Evolutionary conservation across 2,113 vertebrate species (phyloP), one percentile per base, ranked within the genome.

Genomic region (Zosterops borbonicus): DNA sequence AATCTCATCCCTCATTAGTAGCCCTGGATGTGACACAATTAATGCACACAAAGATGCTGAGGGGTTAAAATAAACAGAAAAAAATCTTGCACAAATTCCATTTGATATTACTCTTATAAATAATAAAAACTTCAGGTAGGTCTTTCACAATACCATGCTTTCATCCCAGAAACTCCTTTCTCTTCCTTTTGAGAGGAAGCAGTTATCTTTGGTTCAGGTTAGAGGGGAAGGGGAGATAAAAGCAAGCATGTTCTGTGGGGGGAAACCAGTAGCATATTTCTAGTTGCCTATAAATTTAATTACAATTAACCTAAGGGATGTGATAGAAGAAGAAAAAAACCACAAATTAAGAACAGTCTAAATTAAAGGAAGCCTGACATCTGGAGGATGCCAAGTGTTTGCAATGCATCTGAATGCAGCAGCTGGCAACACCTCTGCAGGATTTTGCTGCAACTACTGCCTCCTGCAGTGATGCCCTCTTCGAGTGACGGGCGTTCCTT

Each of bases 401-500:
- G 67, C 9, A 68, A 37, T 1, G 0, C 19, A 9, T 52, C 4
- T 19, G 33, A 59, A 55, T 2, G 21, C 53, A 49, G 71, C 2
- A 1, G 56, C 20, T 15, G 10, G 23, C 3, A 5, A 21, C 63
- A 49, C 18, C 77, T 41, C 52, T 28, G 37, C 23, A 1, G 9
- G 59, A 49, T 29, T 64, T 27, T 27, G 41, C 74, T 28, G 31
- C 49, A 60, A 15, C 24, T 8, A 24, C 2, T 60, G 68, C 39
- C 39, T 50, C 58, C 73, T 18, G 49, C 68, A 77, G 81, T 1
- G 10, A 63, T 14, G 0, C 59, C 44, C 39, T 33, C 47, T 55
- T 42, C 0, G 1, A 49, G 71, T 6, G 1, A 39, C 39, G 5
- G 39, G 39, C 1, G 1, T 1, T 44, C 70, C 28, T 46, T 37